Conservation (phyloP, 1,140 invertebrate genomes). For the Venturia canescens region DNA sequence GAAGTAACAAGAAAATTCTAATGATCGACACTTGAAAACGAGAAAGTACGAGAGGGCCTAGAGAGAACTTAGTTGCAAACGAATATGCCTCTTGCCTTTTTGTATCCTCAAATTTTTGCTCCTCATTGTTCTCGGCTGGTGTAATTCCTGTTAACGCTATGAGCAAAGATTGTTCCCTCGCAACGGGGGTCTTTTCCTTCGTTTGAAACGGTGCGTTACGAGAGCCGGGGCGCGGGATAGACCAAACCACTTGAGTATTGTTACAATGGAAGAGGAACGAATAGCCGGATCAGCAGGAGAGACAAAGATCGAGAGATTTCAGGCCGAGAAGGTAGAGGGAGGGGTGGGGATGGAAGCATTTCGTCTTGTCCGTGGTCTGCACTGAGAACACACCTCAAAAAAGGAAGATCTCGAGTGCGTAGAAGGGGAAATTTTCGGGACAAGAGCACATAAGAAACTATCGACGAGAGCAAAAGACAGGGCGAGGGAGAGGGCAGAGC, state of each 20-base stretch:
- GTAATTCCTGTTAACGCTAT: constrained; percentile 48
- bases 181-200: constrained; percentile 45
- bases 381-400: neutral
- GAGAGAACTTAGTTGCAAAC: constrained; percentile 48
- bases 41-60: constrained; percentile 19
- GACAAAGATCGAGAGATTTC: constrained; percentile 21
- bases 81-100: constrained; percentile 46
- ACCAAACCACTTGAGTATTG: constrained; percentile 18
- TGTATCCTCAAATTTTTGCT: constrained; percentile 46
- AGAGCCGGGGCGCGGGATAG: constrained; percentile 12
- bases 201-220: constrained; percentile 2
- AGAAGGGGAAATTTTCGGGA: constrained; percentile 45
- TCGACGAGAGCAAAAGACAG: constrained; percentile 52
- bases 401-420: neutral
- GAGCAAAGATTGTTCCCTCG: constrained; percentile 25
- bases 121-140: constrained; percentile 41
- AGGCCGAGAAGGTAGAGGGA: neutral
- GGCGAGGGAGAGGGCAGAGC: constrained; percentile 1
- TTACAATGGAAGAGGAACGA: neutral
- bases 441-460: constrained; percentile 59
- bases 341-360: neutral
- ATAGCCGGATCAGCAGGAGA: constrained; percentile 23
- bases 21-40: constrained; percentile 25
- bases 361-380: constrained; percentile 18
- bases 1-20: constrained; percentile 29